Evolutionary conservation across 2,888 invertebrate genomes (phyloP).

Genomic region (Leptinotarsa juncta): DNA sequence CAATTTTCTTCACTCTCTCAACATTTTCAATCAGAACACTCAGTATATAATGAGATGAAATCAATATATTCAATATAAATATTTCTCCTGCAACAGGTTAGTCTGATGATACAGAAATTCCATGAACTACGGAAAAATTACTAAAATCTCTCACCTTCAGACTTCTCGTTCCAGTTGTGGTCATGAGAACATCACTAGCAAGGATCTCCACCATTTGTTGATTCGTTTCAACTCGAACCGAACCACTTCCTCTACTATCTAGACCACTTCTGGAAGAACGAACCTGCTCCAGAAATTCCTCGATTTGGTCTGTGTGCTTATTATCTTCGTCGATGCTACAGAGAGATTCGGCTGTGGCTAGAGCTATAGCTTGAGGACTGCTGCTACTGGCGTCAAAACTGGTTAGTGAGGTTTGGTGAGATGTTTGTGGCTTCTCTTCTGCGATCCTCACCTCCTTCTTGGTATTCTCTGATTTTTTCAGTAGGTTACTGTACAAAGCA

Average conservation of each 20-base stretch:
- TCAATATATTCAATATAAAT: not conserved
- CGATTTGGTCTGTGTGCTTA: slow-evolving; percentile 81
- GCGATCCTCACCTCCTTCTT: slow-evolving; percentile 53
- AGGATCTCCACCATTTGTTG: slow-evolving; percentile 69
- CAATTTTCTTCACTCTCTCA: too few species aligned
- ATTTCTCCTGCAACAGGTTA: not conserved
- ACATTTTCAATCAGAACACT: too few species aligned
- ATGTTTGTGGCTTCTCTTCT: slow-evolving; percentile 18
- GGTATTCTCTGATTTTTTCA: slow-evolving; percentile 66
- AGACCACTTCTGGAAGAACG: slow-evolving; percentile 64
- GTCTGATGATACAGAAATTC: not conserved
- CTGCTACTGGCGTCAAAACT: slow-evolving; percentile 54
- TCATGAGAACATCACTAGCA: slow-evolving; percentile 68
- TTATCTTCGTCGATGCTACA: slow-evolving; percentile 85
- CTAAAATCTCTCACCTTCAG: not conserved
- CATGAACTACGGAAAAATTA: not conserved
- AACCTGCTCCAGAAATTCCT: slow-evolving; percentile 71
- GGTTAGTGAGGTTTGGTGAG: slow-evolving; percentile 47
- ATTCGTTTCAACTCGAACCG: slow-evolving; percentile 66
- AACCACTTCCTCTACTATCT: slow-evolving; percentile 58
- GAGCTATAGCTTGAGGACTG: slow-evolving; percentile 68
- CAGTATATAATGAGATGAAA: too few species aligned
- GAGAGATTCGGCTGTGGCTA: slow-evolving; percentile 81
- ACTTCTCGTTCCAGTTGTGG: not conserved
- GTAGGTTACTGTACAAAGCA: slow-evolving; percentile 74